Conservation (phyloP, 2,797 vertebrate genomes). For the Enteromius anoplus region DNA sequence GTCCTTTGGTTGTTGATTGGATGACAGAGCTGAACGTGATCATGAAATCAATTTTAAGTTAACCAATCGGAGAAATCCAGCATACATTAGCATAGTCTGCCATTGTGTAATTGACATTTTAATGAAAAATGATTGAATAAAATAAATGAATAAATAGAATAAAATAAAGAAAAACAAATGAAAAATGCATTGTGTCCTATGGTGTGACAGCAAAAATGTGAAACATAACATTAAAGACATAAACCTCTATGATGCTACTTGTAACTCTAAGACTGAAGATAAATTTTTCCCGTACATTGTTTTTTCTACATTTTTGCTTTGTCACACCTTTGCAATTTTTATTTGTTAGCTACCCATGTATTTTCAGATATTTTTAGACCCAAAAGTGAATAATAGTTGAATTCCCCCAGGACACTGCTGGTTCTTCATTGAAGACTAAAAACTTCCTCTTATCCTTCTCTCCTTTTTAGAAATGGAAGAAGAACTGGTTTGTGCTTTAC, state of each 20-base stretch:
- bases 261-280: too few relatives aligned
- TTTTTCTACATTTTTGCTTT: too few relatives aligned
- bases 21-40: not conserved
- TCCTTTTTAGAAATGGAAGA: slow-evolving; percentile 89
- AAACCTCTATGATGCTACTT: too few relatives aligned
- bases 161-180: too few relatives aligned
- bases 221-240: too few relatives aligned
- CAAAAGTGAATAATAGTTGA: not conserved
- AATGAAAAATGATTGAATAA: not conserved
- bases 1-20: not conserved
- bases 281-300: too few relatives aligned
- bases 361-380: not conserved
- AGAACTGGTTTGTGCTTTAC: slow-evolving; percentile 92
- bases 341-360: not conserved
- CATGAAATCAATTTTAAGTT: not conserved
- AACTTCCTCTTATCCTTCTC: not conserved
- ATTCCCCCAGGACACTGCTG: not conserved
- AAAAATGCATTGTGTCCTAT: too few relatives aligned
- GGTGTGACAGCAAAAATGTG: too few relatives aligned
- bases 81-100: not conserved
- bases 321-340: too few relatives aligned
- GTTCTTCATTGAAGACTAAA: not conserved
- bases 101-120: not conserved
- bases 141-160: too few relatives aligned
- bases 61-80: not conserved